These are phyloP conservation scores for Lepetodrilus schrolli DNA, from an alignment of 2,888 invertebrate species.

Conservation along the genomic window DNA sequence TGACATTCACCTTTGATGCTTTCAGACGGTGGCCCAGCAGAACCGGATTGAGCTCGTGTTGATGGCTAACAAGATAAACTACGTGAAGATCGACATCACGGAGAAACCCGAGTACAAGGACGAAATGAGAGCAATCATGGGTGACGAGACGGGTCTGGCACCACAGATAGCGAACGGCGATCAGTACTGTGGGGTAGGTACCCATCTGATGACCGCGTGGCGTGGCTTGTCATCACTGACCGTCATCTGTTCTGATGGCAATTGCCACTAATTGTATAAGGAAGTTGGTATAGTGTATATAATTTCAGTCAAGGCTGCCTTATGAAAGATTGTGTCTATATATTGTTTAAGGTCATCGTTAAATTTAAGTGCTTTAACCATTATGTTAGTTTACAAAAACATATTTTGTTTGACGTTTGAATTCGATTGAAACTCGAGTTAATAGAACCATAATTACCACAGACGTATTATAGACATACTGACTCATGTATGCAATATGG, in stretches of 20 bases:
- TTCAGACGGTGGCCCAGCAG: slow-evolving; percentile 42
- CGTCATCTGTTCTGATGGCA: background rate
- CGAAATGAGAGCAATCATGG: slow-evolving; percentile 44
- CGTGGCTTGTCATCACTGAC: background rate
- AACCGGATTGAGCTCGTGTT: slow-evolving; percentile 47
- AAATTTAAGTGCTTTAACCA: too few species aligned
- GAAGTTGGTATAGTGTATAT: background rate
- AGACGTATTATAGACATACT: too few species aligned
- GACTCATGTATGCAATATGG: too few species aligned
- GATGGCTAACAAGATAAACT: slow-evolving; percentile 40
- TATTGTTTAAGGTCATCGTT: too few species aligned
- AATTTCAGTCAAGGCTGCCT: too few species aligned
- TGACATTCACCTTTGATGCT: too few species aligned
- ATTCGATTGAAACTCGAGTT: too few species aligned
- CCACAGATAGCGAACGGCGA: slow-evolving; percentile 52
- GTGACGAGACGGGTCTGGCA: slow-evolving; percentile 42
- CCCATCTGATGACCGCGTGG: background rate
- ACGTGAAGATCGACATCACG: slow-evolving; percentile 43
- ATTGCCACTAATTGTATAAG: background rate
- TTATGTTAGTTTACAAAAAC: too few species aligned
- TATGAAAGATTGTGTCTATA: too few species aligned
- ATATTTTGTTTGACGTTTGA: too few species aligned
- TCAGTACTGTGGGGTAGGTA: slow-evolving; percentile 48
- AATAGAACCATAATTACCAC: too few species aligned
- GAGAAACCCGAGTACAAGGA: slow-evolving; percentile 38